phyloP scores from a whole-genome alignment of 2,113 vertebrate genomes.

The Polypterus senegalus region DNA sequence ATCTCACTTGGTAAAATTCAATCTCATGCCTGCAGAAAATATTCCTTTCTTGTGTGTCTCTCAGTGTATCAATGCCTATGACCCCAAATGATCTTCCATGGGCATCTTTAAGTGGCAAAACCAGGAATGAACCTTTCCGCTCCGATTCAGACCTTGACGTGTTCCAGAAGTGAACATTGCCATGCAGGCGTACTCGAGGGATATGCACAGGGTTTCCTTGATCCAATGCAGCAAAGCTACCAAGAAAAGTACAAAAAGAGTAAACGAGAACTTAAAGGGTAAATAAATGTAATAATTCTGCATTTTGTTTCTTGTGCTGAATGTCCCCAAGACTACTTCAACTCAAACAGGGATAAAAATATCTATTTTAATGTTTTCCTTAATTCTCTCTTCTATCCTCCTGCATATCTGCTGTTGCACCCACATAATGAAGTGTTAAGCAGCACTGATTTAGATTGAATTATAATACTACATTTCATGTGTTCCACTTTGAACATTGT shows the following conservation, averaged over 20 bases:
- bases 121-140: conserved; percentile 47
- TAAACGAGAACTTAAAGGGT: too few relatives aligned
- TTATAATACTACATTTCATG: too few relatives aligned
- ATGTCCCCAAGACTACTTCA: too few relatives aligned
- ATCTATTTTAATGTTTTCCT: too few relatives aligned
- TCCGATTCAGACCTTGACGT: conserved; percentile 17
- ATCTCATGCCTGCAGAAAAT: conserved; percentile 54
- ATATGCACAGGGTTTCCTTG: conserved; percentile 48
- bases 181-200: conserved; percentile 46
- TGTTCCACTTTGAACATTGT: too few relatives aligned
- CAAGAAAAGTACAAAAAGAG: background rate
- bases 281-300: too few relatives aligned
- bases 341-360: too few relatives aligned
- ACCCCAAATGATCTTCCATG: conserved; percentile 47
- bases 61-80: conserved; percentile 52
- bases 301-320: too few relatives aligned
- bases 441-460: too few relatives aligned
- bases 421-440: too few relatives aligned
- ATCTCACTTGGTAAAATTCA: conserved; percentile 48
- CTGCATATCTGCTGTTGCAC: too few relatives aligned
- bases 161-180: conserved; percentile 58
- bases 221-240: conserved; percentile 50
- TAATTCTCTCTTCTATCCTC: too few relatives aligned
- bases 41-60: conserved; percentile 30
- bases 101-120: conserved; percentile 46